These are phyloP conservation scores for Zhuqinia jingwanae DNA, from an alignment of 2,888 invertebrate genomes.

Conservation along the genomic window DNA sequence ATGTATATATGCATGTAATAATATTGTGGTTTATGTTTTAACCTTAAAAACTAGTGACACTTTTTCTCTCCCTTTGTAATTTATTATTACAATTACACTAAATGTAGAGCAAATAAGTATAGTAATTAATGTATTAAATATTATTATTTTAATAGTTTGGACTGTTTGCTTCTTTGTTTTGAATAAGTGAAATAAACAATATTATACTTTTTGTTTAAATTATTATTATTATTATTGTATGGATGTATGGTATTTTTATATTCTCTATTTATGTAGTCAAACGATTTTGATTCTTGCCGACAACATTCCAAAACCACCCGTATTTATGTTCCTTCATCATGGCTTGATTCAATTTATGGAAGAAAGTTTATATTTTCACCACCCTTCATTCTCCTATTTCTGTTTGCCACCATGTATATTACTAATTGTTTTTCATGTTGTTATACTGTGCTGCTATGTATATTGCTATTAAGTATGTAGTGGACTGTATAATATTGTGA, in stretches of 20 bases:
- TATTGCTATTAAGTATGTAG: too few species aligned
- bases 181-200: background rate
- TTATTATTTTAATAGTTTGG: slow-evolving; percentile 43
- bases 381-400: slow-evolving; percentile 39
- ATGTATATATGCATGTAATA: too few species aligned
- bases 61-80: slow-evolving; percentile 35
- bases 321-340: background rate
- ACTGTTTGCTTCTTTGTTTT: slow-evolving; percentile 35
- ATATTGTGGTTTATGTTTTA: slow-evolving; percentile 8
- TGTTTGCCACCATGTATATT: slow-evolving; percentile 29
- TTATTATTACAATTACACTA: background rate
- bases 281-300: background rate
- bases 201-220: background rate
- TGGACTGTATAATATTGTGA: too few species aligned
- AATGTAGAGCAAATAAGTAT: slow-evolving; percentile 40
- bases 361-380: slow-evolving; percentile 25
- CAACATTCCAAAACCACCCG: slow-evolving; percentile 51
- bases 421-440: background rate
- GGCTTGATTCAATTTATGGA: background rate
- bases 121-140: slow-evolving; percentile 32
- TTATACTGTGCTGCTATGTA: slow-evolving; percentile 3
- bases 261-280: background rate
- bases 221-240: slow-evolving; percentile 5
- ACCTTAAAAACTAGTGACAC: slow-evolving; percentile 44
- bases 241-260: background rate